Conservation (phyloP, 2,797 vertebrate genomes). For the Masticophis lateralis region DNA sequence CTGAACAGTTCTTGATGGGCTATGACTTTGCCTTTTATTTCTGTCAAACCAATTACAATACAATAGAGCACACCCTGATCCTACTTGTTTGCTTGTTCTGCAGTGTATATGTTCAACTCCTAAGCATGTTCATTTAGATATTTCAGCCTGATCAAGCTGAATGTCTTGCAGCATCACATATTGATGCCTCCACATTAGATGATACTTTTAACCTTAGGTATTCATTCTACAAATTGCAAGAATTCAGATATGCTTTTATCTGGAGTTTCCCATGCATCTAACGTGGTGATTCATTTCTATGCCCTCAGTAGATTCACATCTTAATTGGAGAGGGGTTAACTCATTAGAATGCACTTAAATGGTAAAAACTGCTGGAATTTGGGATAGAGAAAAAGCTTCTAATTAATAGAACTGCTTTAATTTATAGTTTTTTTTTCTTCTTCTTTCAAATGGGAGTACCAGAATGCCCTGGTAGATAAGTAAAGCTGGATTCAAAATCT, state of each 20-base stretch:
- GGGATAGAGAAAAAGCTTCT: constrained; percentile 1
- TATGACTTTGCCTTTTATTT: constrained; percentile 85
- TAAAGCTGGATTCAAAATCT: constrained; percentile 5
- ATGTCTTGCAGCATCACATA: constrained; percentile 74
- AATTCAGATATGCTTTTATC: constrained; percentile 31
- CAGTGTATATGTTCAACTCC: constrained; percentile 72
- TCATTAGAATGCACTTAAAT: constrained; percentile 44
- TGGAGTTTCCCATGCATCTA: constrained; percentile 36
- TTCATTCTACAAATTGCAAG: constrained; percentile 48
- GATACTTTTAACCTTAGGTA: constrained; percentile 59
- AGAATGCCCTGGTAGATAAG: neutral
- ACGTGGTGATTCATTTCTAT: constrained; percentile 37
- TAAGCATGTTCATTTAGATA: constrained; percentile 80
- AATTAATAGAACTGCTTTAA: constrained; percentile 27
- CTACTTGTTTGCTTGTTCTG: constrained; percentile 67
- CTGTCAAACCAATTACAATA: constrained; percentile 81
- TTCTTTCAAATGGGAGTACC: neutral
- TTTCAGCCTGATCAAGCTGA: constrained; percentile 77
- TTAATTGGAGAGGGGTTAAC: constrained; percentile 48
- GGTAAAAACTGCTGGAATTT: constrained; percentile 44
- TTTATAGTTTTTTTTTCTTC: neutral
- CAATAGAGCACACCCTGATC: constrained; percentile 64
- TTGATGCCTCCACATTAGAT: constrained; percentile 63
- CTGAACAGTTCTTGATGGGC: constrained; percentile 81
- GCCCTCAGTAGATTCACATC: constrained; percentile 24